phyloP scores from a whole-genome alignment of 2,113 vertebrate genomes.

The Haemorhous mexicanus region DNA sequence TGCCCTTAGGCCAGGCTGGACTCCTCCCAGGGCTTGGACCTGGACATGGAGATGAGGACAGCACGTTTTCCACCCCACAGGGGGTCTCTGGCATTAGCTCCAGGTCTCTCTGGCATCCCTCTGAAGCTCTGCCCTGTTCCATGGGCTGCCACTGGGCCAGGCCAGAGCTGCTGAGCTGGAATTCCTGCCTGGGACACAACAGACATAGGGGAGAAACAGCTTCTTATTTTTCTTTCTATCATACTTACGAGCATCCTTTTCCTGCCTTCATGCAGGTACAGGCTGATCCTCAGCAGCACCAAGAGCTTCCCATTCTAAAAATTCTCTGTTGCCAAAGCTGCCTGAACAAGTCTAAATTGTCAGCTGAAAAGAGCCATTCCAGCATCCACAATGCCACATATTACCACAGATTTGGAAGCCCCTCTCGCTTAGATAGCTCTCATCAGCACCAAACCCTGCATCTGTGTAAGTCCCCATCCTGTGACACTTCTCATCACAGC shows the following conservation, averaged over 20 bases:
- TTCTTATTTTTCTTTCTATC: neutral
- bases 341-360: neutral
- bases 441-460: neutral
- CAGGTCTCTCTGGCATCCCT: neutral
- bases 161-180: neutral
- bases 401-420: neutral
- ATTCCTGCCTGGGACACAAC: fast-evolving
- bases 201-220: fast-evolving
- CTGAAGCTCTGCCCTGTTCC: neutral
- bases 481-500: neutral
- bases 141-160: neutral
- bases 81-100: fast-evolving
- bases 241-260: neutral
- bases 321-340: neutral
- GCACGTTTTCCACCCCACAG: fast-evolving
- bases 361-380: neutral
- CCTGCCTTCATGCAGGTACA: neutral
- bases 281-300: neutral
- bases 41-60: neutral
- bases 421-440: neutral
- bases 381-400: fast-evolving
- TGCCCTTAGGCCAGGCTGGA: fast-evolving
- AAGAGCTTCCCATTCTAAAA: neutral
- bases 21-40: neutral
- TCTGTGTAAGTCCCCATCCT: neutral